Conservation (phyloP, 2,888 invertebrate species). For the Holacanthella duospinosa region DNA sequence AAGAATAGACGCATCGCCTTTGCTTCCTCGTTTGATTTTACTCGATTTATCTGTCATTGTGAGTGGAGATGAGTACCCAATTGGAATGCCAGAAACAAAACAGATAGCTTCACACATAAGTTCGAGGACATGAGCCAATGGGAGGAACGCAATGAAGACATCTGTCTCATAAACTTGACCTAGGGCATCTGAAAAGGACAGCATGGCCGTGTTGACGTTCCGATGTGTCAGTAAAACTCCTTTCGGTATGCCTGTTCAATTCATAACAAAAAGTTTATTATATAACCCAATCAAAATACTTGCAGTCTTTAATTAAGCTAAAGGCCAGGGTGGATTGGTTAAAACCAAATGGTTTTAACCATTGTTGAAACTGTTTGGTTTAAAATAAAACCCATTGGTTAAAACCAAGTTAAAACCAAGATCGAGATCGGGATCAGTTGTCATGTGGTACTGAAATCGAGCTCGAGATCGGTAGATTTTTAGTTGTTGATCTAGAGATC, state of each 20-base stretch:
- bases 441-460: no score
- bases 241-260: conserved; percentile 89
- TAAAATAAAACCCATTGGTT: no score
- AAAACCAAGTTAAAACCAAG: no score
- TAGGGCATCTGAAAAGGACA: conserved; percentile 68
- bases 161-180: conserved; percentile 57
- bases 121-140: conserved; percentile 94
- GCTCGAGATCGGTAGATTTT: no score
- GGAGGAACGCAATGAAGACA: conserved; percentile 86
- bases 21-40: conserved; percentile 88
- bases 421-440: no score
- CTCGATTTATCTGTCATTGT: conserved; percentile 87
- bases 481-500: no score
- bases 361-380: no score
- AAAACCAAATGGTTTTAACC: no score
- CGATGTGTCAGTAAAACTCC: conserved; percentile 73
- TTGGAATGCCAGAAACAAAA: conserved; percentile 72
- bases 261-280: no score
- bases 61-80: conserved; percentile 91
- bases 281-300: no score
- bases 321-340: no score
- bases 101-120: conserved; percentile 63
- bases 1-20: conserved; percentile 84
- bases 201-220: conserved; percentile 69
- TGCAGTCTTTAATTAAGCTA: no score